Conservation (phyloP, 2,113 vertebrate species). For the Mastomys natalensis region DNA sequence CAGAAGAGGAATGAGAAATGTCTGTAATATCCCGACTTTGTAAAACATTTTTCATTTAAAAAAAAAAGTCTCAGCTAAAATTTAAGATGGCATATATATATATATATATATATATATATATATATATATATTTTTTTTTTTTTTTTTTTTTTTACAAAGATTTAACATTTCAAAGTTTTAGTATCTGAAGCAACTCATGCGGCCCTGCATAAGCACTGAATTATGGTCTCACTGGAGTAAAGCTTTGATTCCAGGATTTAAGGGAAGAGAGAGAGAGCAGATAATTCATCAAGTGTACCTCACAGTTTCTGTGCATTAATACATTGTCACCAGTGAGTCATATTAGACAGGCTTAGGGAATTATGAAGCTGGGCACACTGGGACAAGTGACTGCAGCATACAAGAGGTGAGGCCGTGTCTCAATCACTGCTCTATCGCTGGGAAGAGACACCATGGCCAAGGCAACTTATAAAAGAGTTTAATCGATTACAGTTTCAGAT, state of each 20-base stretch:
- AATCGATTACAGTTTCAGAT: neutral
- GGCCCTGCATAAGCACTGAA: neutral
- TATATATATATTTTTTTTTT: too few relatives aligned
- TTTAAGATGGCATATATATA: conserved; percentile 1
- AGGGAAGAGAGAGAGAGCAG: neutral
- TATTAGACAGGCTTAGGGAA: neutral
- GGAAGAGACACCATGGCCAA: neutral
- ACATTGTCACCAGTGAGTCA: neutral
- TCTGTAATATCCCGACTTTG: neutral
- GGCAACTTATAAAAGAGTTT: neutral
- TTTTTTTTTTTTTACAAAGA: neutral
- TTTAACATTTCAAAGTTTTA: conserved; percentile 26
- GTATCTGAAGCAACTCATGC: neutral
- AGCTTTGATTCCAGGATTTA: neutral
- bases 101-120: too few relatives aligned
- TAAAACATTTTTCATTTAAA: neutral
- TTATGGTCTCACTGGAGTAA: neutral
- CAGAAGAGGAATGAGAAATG: neutral
- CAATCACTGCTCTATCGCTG: neutral
- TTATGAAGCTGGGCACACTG: neutral
- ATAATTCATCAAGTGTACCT: neutral
- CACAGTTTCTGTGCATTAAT: neutral
- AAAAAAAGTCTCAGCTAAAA: conserved; percentile 1
- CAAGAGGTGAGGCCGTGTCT: neutral
- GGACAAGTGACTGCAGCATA: neutral